Evolutionary conservation across 2,888 invertebrate species (phyloP), one percentile per base, ranked within the genome.

Genomic region (Koerneria pararmatus): DNA sequence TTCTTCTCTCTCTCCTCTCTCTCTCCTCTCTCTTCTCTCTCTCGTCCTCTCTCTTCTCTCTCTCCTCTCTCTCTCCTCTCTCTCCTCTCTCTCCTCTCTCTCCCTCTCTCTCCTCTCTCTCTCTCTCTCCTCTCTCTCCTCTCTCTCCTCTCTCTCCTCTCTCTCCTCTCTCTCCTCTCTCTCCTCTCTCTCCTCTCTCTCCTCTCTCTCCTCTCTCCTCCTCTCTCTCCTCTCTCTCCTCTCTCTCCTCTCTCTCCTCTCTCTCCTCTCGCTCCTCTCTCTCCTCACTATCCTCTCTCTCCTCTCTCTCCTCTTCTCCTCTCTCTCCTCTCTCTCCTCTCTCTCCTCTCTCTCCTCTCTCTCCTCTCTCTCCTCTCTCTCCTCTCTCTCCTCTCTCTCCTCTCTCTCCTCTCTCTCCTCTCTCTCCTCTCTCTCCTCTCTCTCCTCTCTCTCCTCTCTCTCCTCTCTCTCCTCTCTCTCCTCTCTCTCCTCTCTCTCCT

Each of bases 61-160:
- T 32, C n/a, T 22, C 29, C 2, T 51, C 11, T n/a, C 34, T 41
- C 54, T 51, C 41, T 53, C 53, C 32, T 41, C 49, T 41, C 56
- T 64, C 56, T 34, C 64, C 35, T 41, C 64, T 56, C 56, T 31
- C 46, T 41, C 54, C 54, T 54, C 37, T 41, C 31, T 41, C 41
- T 54, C 56, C 24, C 31, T 53, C 63, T 51, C 53, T 64, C 41
- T 37, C 51, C 53, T 35, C 54, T 64, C 6, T 57, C 56, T 57
- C 2, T 34, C 22, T 57, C 57, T n/a, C n/a, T n/a, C n/a, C 34
- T 34, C 56, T 15, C 24, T 27, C n/a, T 19, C n/a, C 46, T 46
- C 41, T 41, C 41, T 46, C n/a, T 19, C 27, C 32, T 34, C 27
- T 46, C 46, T 46, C 11, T 19, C n/a, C 11, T 46, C n/a, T 19